Evolutionary conservation across 2,888 invertebrate species (phyloP), one percentile per base, ranked within the genome.

Genomic region (Minunthozetes semirufus): DNA sequence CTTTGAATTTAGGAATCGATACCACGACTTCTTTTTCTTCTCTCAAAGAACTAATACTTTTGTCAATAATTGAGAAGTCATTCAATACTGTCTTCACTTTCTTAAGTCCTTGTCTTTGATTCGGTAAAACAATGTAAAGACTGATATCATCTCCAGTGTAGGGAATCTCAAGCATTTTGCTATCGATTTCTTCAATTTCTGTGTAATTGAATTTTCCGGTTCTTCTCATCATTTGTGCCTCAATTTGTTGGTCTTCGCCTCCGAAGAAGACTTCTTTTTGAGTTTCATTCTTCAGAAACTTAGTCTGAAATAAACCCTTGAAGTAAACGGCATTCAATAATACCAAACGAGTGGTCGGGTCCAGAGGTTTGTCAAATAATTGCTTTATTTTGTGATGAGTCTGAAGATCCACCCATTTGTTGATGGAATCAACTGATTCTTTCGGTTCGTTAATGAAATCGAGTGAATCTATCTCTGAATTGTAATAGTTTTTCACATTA

Each of bases 121-220:
- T 83, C 0, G 91, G 90, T 78, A 89, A 84, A 6, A 91, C 80
- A 1, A 88, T 85, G 80, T 89, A 89, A 87, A 91, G 87, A 0
- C 82, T 81, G 6, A 78, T 76, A 22, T 75, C 76, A 27, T 74
- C 76, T 3, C 78, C 78, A 27, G 66, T 25, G 56, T 79, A 80
- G 17, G 80, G 80, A 15, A 80, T 17, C 22, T 77, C 78, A n/a
- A 78, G 15, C 6, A 74, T 59, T 48, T 77, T 73, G n/a, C 61
- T 61, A 42, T 77, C 74, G 1, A 78, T 50, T 13, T 72, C 46
- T 27, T 48, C n/a, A 8, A 76, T 53, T 13, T 76, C 76, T 17
- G 75, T 77, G 42, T 76, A 81, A 8, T 74, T 72, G n/a, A 81
- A 80, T 63, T 81, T 78, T 15, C 79, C 78, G 29, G 79, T 78